phyloP scores from a whole-genome alignment of 2,888 invertebrate genomes.

The Watsonalla binaria region DNA sequence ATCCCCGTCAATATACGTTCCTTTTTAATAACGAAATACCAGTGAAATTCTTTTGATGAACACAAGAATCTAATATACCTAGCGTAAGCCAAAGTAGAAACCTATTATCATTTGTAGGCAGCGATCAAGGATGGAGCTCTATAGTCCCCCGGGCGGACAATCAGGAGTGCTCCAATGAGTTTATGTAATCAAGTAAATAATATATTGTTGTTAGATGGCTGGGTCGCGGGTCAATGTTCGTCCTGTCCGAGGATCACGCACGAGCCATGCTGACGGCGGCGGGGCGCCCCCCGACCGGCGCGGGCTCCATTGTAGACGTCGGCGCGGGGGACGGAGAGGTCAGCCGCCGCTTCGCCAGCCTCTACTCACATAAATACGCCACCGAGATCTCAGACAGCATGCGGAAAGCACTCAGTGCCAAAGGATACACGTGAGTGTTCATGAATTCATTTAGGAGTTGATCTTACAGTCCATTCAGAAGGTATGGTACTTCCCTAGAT shows the following conservation, averaged over 20 bases:
- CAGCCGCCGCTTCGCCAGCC: slow-evolving; percentile 86
- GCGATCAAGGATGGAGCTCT: too few relatives aligned
- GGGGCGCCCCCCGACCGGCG: slow-evolving; percentile 15
- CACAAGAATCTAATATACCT: too few relatives aligned
- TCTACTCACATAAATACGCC: slow-evolving; percentile 87
- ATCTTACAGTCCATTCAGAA: too few relatives aligned
- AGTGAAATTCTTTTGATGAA: too few relatives aligned
- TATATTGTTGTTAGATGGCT: slow-evolving; percentile 80
- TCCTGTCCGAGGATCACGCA: slow-evolving; percentile 91
- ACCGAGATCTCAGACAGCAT: slow-evolving; percentile 96
- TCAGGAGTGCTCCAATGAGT: too few relatives aligned
- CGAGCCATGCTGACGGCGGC: slow-evolving; percentile 76
- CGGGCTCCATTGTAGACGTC: slow-evolving; percentile 84
- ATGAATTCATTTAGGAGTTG: neutral
- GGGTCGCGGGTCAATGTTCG: slow-evolving; percentile 97
- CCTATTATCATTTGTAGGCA: too few relatives aligned
- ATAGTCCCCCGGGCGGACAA: too few relatives aligned
- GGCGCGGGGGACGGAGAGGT: slow-evolving; percentile 98
- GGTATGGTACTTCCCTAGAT: too few relatives aligned
- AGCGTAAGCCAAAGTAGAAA: too few relatives aligned
- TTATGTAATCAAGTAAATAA: too few relatives aligned
- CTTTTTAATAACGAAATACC: too few relatives aligned
- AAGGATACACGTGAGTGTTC: slow-evolving; percentile 85
- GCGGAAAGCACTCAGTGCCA: slow-evolving; percentile 86
- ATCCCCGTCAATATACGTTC: too few relatives aligned